Conservation (phyloP, 2,797 vertebrate species). For the Chelidonichthys spinosus region DNA sequence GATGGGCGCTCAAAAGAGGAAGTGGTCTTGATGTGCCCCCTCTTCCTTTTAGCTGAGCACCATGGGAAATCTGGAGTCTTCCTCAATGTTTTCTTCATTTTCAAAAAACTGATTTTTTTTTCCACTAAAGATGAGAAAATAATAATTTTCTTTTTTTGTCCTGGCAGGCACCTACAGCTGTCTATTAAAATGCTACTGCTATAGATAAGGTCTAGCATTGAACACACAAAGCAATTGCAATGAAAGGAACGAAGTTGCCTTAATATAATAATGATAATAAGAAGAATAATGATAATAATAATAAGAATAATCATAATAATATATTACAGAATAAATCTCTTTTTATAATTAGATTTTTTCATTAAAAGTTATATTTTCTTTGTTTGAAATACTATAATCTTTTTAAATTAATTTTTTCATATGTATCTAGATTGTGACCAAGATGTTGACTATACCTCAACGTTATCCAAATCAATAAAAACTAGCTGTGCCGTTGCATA, state of each 20-base stretch:
- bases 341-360: slow-evolving; percentile 92
- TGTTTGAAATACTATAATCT: slow-evolving; percentile 95
- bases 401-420: slow-evolving; percentile 83
- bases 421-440: slow-evolving; percentile 91
- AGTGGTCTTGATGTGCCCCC: slow-evolving; percentile 72
- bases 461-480: slow-evolving; percentile 99
- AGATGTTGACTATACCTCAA: slow-evolving; percentile 99
- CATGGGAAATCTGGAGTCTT: slow-evolving; percentile 81
- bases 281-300: slow-evolving; percentile 88
- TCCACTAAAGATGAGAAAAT: slow-evolving; percentile 97
- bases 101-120: slow-evolving; percentile 81
- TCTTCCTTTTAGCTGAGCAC: slow-evolving; percentile 80
- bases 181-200: slow-evolving; percentile 99
- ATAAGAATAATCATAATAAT: slow-evolving; percentile 90
- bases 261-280: slow-evolving; percentile 89
- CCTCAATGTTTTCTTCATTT: slow-evolving; percentile 79
- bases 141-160: slow-evolving; percentile 86
- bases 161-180: slow-evolving; percentile 99
- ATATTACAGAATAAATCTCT: slow-evolving; percentile 99
- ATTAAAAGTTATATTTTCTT: slow-evolving; percentile 99
- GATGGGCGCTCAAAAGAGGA: slow-evolving; percentile 77
- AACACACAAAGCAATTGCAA: slow-evolving; percentile 99
- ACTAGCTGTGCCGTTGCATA: slow-evolving; percentile 99
- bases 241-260: slow-evolving; percentile 99
- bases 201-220: slow-evolving; percentile 99